Evolutionary conservation across 2,113 vertebrate genomes (phyloP), one percentile per base, ranked within the genome.

Genomic region (Urocitellus parryii): DNA sequence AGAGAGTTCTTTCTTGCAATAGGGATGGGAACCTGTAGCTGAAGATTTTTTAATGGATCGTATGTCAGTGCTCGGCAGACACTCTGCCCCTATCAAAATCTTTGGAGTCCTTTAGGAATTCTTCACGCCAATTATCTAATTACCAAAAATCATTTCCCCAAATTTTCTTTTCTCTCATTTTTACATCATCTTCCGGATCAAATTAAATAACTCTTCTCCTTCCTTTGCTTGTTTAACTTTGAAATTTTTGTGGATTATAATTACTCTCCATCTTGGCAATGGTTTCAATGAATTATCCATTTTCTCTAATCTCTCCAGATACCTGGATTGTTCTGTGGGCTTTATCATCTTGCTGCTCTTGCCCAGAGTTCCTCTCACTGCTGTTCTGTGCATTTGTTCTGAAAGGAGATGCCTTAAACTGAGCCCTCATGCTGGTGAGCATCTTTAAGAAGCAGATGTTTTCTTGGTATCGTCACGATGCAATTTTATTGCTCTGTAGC

Each of bases 291-390:
- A 84, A 48, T 90, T 91, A 82, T 58, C 80, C 74, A 78, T 68
- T 77, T 96, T 96, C 89, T 95, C 94, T 92, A 95, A 96, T 92
- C 84, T 18, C 53, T 51, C 42, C 72, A 90, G 79, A 96, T 85
- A 94, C 45, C 65, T 81, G 29, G 37, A 85, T 87, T 95, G 42
- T 96, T 96, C 89, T 84, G 65, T 61, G 53, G 70, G 1, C 17
- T 89, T 84, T 89, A 94, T 96, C 72, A 90, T 89, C 39, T 73
- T 56, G 24, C n/a, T 84, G 24, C 72, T 95, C 34, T 93, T 85
- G 58, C 51, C 78, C 93, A 70, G 58, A 83, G 58, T 91, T 93
- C 65, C 56, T 93, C 73, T 77, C 24, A 73, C 80, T 91, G 67
- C 29, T 77, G 3, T 90, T 91, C n/a, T 91, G 4, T 94, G 91